These are phyloP conservation scores for Tetragnatha montana DNA, from an alignment of 2,888 invertebrate genomes.

Conservation along the genomic window DNA sequence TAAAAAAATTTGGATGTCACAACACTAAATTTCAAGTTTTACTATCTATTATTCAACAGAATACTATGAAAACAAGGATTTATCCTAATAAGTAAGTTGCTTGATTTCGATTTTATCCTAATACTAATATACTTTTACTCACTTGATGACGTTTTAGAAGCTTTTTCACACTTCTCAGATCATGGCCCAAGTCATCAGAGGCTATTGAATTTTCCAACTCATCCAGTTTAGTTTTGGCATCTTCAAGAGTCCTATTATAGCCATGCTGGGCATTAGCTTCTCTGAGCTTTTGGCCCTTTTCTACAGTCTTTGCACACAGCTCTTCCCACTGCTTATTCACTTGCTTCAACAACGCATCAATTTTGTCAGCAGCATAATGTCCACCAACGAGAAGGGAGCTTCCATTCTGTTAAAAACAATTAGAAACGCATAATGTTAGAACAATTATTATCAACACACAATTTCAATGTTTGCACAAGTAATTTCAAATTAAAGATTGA, in stretches of 20 bases:
- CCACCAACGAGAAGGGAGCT: slow-evolving; percentile 84
- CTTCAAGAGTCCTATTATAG: slow-evolving; percentile 86
- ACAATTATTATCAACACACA: neutral
- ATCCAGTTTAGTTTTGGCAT: slow-evolving; percentile 89
- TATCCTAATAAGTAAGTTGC: no score
- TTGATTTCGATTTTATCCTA: no score
- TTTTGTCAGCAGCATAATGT: slow-evolving; percentile 82
- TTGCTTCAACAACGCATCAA: slow-evolving; percentile 82
- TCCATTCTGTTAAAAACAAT: slow-evolving; percentile 76
- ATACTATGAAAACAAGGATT: no score
- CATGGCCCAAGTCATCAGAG: slow-evolving; percentile 88
- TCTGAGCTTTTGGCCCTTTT: slow-evolving; percentile 85
- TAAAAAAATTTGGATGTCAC: no score
- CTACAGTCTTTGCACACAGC: slow-evolving; percentile 82
- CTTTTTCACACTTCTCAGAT: slow-evolving; percentile 93
- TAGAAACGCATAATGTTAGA: neutral
- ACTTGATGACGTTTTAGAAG: slow-evolving; percentile 90
- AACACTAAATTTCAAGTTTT: no score
- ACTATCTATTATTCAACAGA: no score
- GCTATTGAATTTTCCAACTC: slow-evolving; percentile 88
- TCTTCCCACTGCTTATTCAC: slow-evolving; percentile 87
- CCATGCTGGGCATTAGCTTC: slow-evolving; percentile 90
- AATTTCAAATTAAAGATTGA: neutral
- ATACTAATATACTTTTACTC: neutral
- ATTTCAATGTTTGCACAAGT: neutral